Percentiles rank a stretch among this genome's conserved stretches.
phyloP scores from a whole-genome alignment of 2,113 vertebrate species.

The Speoplatyrhinus poulsoni region DNA sequence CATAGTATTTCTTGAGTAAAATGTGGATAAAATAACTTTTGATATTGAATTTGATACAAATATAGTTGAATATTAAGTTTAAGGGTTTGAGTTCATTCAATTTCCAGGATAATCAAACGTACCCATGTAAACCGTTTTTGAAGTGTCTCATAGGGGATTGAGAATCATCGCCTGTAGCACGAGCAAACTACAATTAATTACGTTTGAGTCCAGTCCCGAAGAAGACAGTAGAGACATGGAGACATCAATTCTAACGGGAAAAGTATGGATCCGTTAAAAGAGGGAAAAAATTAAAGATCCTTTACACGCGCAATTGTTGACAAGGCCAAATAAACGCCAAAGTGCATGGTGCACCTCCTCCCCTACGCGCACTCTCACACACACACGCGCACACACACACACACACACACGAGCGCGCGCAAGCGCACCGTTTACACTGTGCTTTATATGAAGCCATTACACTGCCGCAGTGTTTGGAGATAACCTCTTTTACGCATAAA shows the following conservation, averaged over 20 bases:
- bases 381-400: background rate
- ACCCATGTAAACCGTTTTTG: background rate
- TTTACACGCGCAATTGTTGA: too few species aligned
- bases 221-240: too few species aligned
- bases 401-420: slow-evolving; percentile 36
- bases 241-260: too few species aligned
- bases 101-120: slow-evolving; percentile 9
- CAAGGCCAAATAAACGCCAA: too few species aligned
- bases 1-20: background rate
- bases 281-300: too few species aligned
- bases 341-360: background rate
- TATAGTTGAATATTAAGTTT: background rate
- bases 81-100: background rate
- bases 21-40: background rate
- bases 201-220: too few species aligned
- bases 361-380: slow-evolving; percentile 21
- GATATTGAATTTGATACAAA: background rate
- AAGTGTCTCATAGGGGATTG: too few species aligned
- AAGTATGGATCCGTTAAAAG: too few species aligned
- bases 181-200: too few species aligned
- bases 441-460: slow-evolving; percentile 37
- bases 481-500: slow-evolving; percentile 67
- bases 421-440: background rate
- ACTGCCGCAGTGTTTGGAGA: slow-evolving; percentile 60
- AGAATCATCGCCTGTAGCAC: too few species aligned